Evolutionary conservation across 1,140 invertebrate species (phyloP), one percentile per base, ranked within the genome.

Genomic region (Bathynomus jamesi): DNA sequence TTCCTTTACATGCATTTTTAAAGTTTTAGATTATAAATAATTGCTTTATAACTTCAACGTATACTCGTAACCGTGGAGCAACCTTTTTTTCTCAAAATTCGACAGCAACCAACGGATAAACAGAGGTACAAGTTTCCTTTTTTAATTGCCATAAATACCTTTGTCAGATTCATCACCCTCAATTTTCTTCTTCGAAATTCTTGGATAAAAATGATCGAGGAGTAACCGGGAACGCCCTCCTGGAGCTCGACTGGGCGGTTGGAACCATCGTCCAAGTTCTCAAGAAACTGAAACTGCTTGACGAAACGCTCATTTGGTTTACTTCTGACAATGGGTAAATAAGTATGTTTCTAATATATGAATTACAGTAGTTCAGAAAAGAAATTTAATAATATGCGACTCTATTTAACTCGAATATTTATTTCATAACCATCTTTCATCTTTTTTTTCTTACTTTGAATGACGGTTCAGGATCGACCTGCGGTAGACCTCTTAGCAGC

Each of bases 251-350:
- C 62, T 28, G 46, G 11, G 24, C 53, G 11, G 67, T 78, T 11
- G 75, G 69, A 29, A 21, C 75, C 2, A 64, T 78, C 17, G 28
- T 76, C 3, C 7, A 65, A 3, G 27, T 61, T 8, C 65, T 78
- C 31, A 40, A 46, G 27, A 65, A 65, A 0, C 25, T 65, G 28
- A 67, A 46, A 7, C 60, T 78, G 13, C 25, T 46, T 5, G 28
- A 78, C 28, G 67, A 78, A 30, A 78, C 76, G 3, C 13, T 78
- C 13, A 53, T 78, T 8, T 71, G 77, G 32, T 76, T 78, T 61
- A 78, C 77, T 0, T 78, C 76, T 29, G 76, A 78, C 46, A 78
- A 78, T 65, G 76, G 76, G 74, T 69, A 61, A 40, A 60, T 60
- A 28, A 25, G 10, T 30, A 25, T 61, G 65, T 24, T 31, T 28